Evolutionary conservation across 2,797 vertebrate genomes (phyloP).

Genomic region (Argyrosomus regius): DNA sequence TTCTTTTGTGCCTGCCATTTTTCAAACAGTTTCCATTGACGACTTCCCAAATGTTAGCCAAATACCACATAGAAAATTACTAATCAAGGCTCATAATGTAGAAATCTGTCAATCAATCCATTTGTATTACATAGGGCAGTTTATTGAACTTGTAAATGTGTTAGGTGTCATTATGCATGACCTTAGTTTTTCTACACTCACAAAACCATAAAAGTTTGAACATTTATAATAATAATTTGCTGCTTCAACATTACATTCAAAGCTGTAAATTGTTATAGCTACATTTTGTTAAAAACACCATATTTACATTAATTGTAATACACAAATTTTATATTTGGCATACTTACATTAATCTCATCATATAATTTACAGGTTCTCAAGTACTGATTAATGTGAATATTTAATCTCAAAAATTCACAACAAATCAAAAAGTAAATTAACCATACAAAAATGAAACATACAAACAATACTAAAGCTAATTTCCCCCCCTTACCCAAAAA

Average conservation of each 20-base stretch:
- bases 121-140: constrained; percentile 84
- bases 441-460: constrained; percentile 80
- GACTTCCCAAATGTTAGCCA: not conserved
- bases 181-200: constrained; percentile 84
- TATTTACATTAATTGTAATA: constrained; percentile 99
- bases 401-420: constrained; percentile 82
- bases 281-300: constrained; percentile 99
- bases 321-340: constrained; percentile 99
- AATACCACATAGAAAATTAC: not conserved
- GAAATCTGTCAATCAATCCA: constrained; percentile 54
- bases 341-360: constrained; percentile 97
- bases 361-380: constrained; percentile 95
- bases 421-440: constrained; percentile 76
- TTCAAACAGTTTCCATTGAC: no score
- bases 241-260: constrained; percentile 99
- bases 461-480: constrained; percentile 82
- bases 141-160: constrained; percentile 88
- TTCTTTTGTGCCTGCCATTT: no score
- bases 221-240: constrained; percentile 96
- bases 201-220: constrained; percentile 99
- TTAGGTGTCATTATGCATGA: constrained; percentile 82
- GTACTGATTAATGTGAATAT: constrained; percentile 90
- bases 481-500: constrained; percentile 67
- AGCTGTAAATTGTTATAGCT: constrained; percentile 99
- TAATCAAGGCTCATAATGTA: constrained; percentile 7